Conservation (phyloP, 2,888 invertebrate genomes). For the Acanthosepion lycidas region DNA sequence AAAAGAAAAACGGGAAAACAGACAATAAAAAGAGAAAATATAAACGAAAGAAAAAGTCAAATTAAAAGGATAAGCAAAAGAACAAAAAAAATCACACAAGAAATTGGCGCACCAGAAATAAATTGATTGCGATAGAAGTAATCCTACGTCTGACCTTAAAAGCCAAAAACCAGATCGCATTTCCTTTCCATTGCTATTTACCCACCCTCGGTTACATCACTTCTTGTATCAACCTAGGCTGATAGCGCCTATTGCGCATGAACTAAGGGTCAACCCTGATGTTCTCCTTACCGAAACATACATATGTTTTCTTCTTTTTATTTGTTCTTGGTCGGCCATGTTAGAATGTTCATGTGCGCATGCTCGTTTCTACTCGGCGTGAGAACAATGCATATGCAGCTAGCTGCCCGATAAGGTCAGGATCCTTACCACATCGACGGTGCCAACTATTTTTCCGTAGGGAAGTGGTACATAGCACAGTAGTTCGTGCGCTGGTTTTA, state of each 20-base stretch:
- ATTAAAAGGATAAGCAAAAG: no score
- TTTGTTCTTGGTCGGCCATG: background rate
- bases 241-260: background rate
- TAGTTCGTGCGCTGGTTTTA: no score
- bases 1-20: background rate
- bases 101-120: background rate
- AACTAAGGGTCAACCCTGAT: background rate
- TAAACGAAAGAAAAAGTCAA: no score
- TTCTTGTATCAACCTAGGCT: background rate
- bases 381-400: background rate
- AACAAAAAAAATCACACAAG: background rate
- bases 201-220: background rate
- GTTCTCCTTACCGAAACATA: background rate
- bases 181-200: no score
- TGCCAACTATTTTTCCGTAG: background rate
- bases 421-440: background rate
- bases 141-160: background rate
- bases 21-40: no score
- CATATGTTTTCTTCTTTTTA: background rate
- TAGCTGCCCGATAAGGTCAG: no score
- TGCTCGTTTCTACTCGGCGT: background rate
- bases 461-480: no score
- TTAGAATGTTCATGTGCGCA: background rate
- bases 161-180: slow-evolving; percentile 1
- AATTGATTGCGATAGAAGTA: slow-evolving; percentile 13